A percentile compares a stretch with the other conserved stretches of the same genome.
phyloP scores from a whole-genome alignment of 2,113 vertebrate species.

The Australoheros scitulus region DNA sequence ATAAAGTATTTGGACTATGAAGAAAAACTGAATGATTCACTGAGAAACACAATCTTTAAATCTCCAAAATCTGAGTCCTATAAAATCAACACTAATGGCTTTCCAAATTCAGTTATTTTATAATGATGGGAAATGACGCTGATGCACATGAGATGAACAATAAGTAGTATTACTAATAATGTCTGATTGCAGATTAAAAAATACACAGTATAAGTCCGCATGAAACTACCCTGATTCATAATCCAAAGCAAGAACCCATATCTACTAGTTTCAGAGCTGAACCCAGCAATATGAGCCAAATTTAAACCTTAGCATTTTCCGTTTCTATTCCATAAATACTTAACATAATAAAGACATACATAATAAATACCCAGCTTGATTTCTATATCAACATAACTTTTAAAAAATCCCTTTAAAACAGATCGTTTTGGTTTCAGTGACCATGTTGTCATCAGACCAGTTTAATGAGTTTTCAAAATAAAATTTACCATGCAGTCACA shows the following conservation, averaged over 20 bases:
- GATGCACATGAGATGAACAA: background rate
- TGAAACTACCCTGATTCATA: background rate
- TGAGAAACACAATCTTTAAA: background rate
- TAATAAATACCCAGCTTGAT: too few species aligned
- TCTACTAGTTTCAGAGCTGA: background rate
- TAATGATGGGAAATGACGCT: background rate
- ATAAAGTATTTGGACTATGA: background rate
- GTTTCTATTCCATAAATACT: background rate
- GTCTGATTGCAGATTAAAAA: background rate
- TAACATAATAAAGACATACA: too few species aligned
- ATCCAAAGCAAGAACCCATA: background rate
- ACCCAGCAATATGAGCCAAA: background rate
- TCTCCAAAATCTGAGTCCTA: background rate
- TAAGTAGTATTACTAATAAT: background rate
- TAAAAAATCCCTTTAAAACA: background rate
- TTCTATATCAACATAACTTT: background rate
- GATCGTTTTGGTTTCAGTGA: background rate
- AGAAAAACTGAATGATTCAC: background rate
- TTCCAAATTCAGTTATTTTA: background rate
- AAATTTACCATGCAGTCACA: too few species aligned
- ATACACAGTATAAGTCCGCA: background rate
- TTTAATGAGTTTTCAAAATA: too few species aligned
- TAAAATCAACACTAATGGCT: background rate
- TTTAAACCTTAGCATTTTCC: background rate
- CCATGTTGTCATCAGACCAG: too few species aligned